These are phyloP conservation scores for Pocota personata DNA, from an alignment of 2,888 invertebrate species.

Conservation along the genomic window DNA sequence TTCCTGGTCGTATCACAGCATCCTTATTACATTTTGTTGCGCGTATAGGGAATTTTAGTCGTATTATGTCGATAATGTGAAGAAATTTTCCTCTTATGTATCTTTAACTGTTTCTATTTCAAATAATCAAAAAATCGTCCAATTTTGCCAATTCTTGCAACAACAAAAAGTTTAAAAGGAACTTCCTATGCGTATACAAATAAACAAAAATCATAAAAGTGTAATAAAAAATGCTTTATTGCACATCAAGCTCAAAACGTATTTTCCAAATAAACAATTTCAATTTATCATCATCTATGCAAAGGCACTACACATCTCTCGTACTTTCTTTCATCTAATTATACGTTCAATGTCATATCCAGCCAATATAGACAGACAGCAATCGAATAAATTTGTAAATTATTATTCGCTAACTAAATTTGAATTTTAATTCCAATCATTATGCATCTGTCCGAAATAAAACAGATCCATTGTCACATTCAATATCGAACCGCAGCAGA, in stretches of 20 bases:
- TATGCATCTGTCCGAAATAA: slow-evolving; percentile 19
- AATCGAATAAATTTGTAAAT: slow-evolving; percentile 6
- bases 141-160: background rate
- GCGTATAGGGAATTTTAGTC: too few relatives aligned
- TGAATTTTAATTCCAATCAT: slow-evolving; percentile 18
- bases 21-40: too few relatives aligned
- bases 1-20: too few relatives aligned
- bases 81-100: background rate
- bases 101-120: background rate
- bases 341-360: background rate
- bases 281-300: background rate
- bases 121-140: background rate
- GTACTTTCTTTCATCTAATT: slow-evolving; percentile 18
- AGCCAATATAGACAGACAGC: background rate
- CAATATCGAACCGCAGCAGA: background rate
- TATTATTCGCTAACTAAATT: slow-evolving; percentile 3
- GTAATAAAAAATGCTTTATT: background rate
- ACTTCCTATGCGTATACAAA: background rate
- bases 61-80: too few relatives aligned
- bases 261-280: background rate
- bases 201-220: background rate
- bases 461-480: slow-evolving; percentile 5
- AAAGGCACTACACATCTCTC: background rate
- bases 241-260: background rate
- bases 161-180: background rate